Percentiles rank a stretch among this genome's conserved stretches.
Conservation (phyloP, 2,797 vertebrate species). For the Enteromius thamalakanensis region DNA sequence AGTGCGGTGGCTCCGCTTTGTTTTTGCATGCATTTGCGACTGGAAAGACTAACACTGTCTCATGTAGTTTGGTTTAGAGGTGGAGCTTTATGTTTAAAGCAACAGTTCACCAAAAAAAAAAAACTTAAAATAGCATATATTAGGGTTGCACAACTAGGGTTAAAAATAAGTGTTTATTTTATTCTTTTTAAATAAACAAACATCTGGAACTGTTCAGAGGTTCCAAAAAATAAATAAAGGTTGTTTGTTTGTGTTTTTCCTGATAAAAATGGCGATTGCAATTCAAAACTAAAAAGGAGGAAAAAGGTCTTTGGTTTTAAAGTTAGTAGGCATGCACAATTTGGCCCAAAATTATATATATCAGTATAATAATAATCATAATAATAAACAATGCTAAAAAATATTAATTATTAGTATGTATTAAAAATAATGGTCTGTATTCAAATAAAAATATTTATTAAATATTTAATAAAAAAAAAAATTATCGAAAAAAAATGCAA, state of each 20-base stretch:
- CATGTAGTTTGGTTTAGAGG: background rate
- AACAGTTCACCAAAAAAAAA: background rate
- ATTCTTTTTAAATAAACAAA: too few species aligned
- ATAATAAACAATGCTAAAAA: background rate
- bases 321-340: background rate
- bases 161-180: background rate
- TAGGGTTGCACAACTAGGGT: background rate
- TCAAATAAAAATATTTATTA: background rate
- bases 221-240: too few species aligned
- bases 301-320: background rate
- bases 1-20: background rate
- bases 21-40: slow-evolving; percentile 14
- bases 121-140: background rate
- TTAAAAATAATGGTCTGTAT: background rate
- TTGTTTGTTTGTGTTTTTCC: background rate
- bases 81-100: slow-evolving; percentile 4
- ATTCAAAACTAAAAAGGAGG: background rate
- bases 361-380: background rate
- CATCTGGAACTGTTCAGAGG: too few species aligned
- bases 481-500: too few species aligned
- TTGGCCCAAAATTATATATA: background rate
- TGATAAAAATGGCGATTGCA: background rate
- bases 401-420: too few species aligned
- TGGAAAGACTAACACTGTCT: slow-evolving; percentile 1
- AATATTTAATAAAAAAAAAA: too few species aligned